Percentiles rank a stretch among this genome's conserved stretches.
Evolutionary conservation across 2,888 invertebrate genomes (phyloP).

Genomic region (Galeruca laticollis): DNA sequence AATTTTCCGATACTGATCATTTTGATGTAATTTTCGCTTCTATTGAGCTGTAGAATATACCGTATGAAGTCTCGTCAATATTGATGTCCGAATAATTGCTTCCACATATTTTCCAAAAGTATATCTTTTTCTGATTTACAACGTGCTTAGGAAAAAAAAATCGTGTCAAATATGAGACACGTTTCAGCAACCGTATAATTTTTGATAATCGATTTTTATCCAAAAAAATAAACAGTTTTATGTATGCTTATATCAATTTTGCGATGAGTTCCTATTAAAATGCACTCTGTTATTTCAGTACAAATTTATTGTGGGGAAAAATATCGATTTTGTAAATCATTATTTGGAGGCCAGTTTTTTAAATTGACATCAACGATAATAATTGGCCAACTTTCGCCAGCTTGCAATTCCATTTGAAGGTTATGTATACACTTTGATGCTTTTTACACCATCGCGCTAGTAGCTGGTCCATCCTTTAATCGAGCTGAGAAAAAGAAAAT

Average conservation of each 20-base stretch:
- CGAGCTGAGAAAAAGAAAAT: too few species aligned
- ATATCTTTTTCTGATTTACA: background rate
- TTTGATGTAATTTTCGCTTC: constrained; percentile 21
- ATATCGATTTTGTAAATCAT: too few species aligned
- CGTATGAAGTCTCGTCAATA: constrained; percentile 1
- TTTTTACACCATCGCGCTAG: too few species aligned
- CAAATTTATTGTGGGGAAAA: too few species aligned
- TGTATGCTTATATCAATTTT: background rate
- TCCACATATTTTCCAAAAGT: background rate
- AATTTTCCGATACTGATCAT: constrained; percentile 17
- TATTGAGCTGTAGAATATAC: constrained; percentile 12
- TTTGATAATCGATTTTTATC: background rate
- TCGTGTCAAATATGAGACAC: background rate
- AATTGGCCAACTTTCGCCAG: too few species aligned
- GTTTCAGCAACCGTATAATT: background rate
- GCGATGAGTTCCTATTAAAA: too few species aligned
- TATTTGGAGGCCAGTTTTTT: too few species aligned
- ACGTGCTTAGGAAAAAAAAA: background rate
- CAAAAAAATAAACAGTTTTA: background rate
- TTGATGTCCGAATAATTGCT: constrained; percentile 13
- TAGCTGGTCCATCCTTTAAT: too few species aligned
- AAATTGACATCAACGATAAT: too few species aligned
- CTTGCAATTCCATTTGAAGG: too few species aligned
- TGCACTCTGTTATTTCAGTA: too few species aligned
- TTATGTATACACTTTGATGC: too few species aligned